phyloP scores from a whole-genome alignment of 2,113 vertebrate species.

The Oceanodroma tethys region DNA sequence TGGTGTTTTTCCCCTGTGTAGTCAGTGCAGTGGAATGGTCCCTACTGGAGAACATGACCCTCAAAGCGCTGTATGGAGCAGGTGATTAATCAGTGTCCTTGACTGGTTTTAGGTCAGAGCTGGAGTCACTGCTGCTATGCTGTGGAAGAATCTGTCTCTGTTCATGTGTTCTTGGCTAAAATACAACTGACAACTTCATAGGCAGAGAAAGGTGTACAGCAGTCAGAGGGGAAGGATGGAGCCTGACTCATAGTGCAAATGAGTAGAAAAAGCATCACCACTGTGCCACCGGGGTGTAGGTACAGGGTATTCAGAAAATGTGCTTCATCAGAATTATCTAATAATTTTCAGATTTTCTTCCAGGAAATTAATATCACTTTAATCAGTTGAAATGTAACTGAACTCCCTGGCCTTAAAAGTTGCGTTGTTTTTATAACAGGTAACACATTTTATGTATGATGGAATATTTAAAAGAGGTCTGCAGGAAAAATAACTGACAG shows the following conservation, averaged over 20 bases:
- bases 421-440: not conserved
- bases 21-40: not conserved
- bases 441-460: not conserved
- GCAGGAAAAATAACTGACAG: not conserved
- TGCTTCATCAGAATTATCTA: not conserved
- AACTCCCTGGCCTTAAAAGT: not conserved
- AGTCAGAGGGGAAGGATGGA: not conserved
- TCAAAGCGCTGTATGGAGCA: not conserved
- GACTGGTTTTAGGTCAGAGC: not conserved
- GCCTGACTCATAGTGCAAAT: not conserved
- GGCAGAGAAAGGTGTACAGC: not conserved
- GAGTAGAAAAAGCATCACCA: not conserved
- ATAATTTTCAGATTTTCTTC: not conserved
- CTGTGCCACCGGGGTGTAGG: not conserved
- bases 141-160: not conserved
- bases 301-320: not conserved
- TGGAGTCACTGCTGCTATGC: not conserved
- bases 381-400: not conserved
- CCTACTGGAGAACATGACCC: rapidly evolving
- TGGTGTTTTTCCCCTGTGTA: not conserved
- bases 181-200: not conserved
- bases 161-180: not conserved
- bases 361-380: not conserved
- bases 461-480: not conserved
- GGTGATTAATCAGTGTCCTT: not conserved